Evolutionary conservation across 37 sponge, comb jelly and placozoan species (phyloP).

Genomic region (Petrosia ficiformis): DNA sequence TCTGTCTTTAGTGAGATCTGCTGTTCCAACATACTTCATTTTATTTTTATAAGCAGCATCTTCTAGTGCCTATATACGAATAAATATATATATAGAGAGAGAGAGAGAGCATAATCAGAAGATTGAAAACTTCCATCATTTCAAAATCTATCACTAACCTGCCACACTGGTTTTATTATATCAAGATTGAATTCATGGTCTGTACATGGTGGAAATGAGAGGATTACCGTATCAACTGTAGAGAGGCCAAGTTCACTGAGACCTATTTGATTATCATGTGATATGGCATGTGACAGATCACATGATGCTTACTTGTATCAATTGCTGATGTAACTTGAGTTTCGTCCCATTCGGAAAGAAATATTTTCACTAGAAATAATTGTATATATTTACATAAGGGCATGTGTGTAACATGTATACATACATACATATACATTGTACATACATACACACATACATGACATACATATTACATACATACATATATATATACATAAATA

Average conservation of each 20-base stretch:
- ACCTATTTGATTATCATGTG: conserved; percentile 11
- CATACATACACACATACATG: too few relatives aligned
- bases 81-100: not conserved
- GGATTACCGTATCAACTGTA: conserved; percentile 31
- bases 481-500: too few relatives aligned
- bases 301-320: conserved; percentile 18
- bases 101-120: not conserved
- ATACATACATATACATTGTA: too few relatives aligned
- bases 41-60: conserved; percentile 8
- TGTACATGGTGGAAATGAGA: conserved; percentile 37
- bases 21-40: conserved; percentile 32
- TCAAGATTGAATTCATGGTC: conserved; percentile 15
- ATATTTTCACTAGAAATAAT: conserved; percentile 56
- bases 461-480: too few relatives aligned
- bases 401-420: too few relatives aligned
- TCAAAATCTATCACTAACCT: too few relatives aligned
- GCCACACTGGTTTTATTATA: conserved; percentile 42
- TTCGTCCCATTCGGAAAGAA: conserved; percentile 36
- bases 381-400: too few relatives aligned
- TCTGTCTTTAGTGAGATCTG: conserved; percentile 45
- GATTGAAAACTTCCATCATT: too few relatives aligned
- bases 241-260: conserved; percentile 45
- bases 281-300: not conserved
- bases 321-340: conserved; percentile 36
- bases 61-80: conserved; percentile 21